A percentile compares a stretch with the other conserved stretches of the same genome.
Conservation (phyloP, 2,113 vertebrate genomes). For the Gorsachius goisagi region DNA sequence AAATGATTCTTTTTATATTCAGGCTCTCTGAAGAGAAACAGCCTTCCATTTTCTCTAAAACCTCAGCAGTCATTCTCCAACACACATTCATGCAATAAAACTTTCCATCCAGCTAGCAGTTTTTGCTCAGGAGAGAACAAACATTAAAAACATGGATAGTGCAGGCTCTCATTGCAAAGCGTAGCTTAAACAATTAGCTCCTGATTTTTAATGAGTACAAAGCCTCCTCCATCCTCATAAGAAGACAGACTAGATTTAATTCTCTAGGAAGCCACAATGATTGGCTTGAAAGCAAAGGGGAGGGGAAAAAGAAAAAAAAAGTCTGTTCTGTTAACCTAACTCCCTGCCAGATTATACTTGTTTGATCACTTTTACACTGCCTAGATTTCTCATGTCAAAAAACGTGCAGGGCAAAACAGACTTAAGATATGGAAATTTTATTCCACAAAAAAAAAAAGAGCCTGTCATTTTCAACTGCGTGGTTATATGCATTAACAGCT, state of each 20-base stretch:
- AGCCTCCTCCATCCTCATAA: background rate
- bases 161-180: background rate
- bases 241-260: background rate
- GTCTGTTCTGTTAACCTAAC: background rate
- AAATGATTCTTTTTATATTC: background rate
- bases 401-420: background rate
- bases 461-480: background rate
- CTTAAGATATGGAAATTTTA: slow-evolving; percentile 54
- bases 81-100: background rate
- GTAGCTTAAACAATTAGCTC: background rate
- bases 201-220: background rate
- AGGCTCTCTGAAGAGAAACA: background rate
- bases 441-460: background rate
- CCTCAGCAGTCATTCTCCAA: background rate
- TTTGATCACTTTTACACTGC: background rate
- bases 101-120: background rate
- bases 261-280: background rate
- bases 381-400: background rate
- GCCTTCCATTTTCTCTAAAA: background rate
- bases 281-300: background rate
- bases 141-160: background rate
- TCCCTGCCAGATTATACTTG: background rate
- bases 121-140: background rate
- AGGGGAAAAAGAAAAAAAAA: background rate
- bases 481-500: slow-evolving; percentile 10